Base-by-base conservation (phyloP, 2,888 invertebrate species). In the Dasysyrphus tricinctus region DNA sequence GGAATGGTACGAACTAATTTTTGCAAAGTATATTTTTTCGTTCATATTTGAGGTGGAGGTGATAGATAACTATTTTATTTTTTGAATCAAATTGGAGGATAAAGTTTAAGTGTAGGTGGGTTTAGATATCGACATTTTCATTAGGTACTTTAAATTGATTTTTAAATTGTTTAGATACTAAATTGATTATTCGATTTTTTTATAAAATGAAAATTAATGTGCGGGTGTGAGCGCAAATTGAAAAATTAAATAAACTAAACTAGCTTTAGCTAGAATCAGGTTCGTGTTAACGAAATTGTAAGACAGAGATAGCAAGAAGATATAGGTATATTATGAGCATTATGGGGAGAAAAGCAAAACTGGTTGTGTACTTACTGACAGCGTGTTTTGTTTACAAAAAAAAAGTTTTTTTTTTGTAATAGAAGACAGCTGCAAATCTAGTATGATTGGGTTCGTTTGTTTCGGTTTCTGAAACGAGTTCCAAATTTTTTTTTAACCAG, bases 371-470 rank as follows among this genome's bases (percentile, higher is more conserved):
- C n/a, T 39, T 42, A 6, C 47, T 3, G 9, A 44, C 67, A 16
- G 72, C 51, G 34, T 51, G 42, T 56, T 59, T 83, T 83, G 82
- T 83, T 83, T 83, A 83, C 74, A 80, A 72, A 14, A 73, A 14
- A 8, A 0, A n/a, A n/a, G n/a, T n/a, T n/a, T n/a, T n/a, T n/a
- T 32, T 29, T 73, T 49, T 37, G 79, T 79, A 79, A 34, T 74
- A 79, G 67, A 61, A 32, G 3, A 7, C 5, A 16, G 16, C n/a
- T 3, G 32, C 9, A 9, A 72, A 57, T 51, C 77, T 73, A 42
- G 59, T 77, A 63, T 56, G 3, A 29, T 57, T 44, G 5, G 34
- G 19, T 19, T 67, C 19, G 67, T 67, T 63, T 32, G 44, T 24
- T 24, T 42, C 2, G 12, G 3, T 1, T 39, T 39, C 11, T 5